A percentile compares a stretch with the other conserved stretches of the same genome.
These are phyloP conservation scores for Oryzias javanicus DNA, from an alignment of 2,113 vertebrate species.

Conservation along the genomic window DNA sequence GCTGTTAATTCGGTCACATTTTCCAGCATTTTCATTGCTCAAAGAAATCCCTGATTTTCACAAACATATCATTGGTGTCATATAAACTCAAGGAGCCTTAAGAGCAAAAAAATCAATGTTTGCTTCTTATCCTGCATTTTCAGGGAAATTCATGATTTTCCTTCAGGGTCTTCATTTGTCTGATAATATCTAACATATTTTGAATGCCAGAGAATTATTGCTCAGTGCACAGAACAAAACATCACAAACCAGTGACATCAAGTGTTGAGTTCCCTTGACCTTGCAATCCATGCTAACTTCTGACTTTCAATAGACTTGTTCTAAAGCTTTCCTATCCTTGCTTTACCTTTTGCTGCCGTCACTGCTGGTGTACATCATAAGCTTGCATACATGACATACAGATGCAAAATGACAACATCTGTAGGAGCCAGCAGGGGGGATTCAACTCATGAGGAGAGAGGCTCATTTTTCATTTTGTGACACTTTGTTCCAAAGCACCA, in stretches of 20 bases:
- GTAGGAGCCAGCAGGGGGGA: slow-evolving; percentile 7
- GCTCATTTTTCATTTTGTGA: slow-evolving; percentile 12
- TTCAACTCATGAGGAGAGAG: slow-evolving; percentile 7
- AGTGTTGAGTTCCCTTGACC: not conserved
- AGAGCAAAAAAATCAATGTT: slow-evolving; percentile 8
- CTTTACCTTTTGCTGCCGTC: not conserved
- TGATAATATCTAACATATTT: not conserved
- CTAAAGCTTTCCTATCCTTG: not conserved
- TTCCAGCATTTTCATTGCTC: slow-evolving; percentile 12
- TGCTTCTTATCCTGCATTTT: not conserved
- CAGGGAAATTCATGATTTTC: not conserved
- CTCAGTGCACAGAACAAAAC: not conserved
- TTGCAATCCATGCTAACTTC: not conserved
- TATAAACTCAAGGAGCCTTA: slow-evolving; percentile 13
- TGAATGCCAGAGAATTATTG: not conserved
- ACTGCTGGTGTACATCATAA: slow-evolving; percentile 2
- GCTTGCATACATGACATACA: slow-evolving; percentile 12
- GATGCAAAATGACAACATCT: slow-evolving; percentile 23
- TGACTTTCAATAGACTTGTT: not conserved
- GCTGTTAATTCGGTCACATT: no score
- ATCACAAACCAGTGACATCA: not conserved
- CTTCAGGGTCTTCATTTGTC: slow-evolving; percentile 8
- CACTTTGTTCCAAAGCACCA: slow-evolving; percentile 22
- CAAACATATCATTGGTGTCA: slow-evolving; percentile 17
- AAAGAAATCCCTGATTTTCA: slow-evolving; percentile 21